These are phyloP conservation scores for Thunnus albacares DNA, from an alignment of 2,797 vertebrate genomes.

Conservation along the genomic window DNA sequence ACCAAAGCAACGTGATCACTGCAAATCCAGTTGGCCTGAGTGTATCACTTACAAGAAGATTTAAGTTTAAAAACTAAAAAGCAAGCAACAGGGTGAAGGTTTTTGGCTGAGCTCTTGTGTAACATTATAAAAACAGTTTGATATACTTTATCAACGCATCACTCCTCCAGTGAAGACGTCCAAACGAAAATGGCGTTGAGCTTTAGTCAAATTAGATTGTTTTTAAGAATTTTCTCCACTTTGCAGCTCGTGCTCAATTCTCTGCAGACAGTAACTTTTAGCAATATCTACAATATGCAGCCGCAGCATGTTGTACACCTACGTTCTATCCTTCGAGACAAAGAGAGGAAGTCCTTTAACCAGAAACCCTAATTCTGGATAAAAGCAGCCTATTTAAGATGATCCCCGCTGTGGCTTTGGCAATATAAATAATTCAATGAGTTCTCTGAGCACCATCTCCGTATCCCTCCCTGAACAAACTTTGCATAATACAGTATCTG, in stretches of 20 bases:
- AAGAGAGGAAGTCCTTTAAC: conserved; percentile 53
- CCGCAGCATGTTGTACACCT: conserved; percentile 11
- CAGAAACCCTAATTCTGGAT: conserved; percentile 51
- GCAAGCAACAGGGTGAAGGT: background rate
- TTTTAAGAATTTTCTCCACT: background rate
- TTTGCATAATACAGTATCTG: conserved; percentile 64
- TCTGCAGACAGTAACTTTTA: background rate
- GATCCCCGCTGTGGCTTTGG: conserved; percentile 46
- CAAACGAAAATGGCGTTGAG: background rate
- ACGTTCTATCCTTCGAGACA: conserved; percentile 36
- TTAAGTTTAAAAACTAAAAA: conserved; percentile 6
- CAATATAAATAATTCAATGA: conserved; percentile 69
- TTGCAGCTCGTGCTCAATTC: background rate
- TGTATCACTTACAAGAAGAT: background rate
- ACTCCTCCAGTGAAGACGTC: background rate
- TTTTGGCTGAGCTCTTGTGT: background rate
- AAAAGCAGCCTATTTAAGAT: conserved; percentile 57
- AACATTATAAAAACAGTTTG: background rate
- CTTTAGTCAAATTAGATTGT: background rate
- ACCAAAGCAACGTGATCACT: background rate
- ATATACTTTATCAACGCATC: too few relatives aligned
- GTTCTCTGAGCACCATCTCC: conserved; percentile 42
- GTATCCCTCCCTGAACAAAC: conserved; percentile 71
- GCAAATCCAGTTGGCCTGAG: background rate
- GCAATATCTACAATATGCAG: background rate